Conservation (phyloP, 53 echinoderm and acorn worm species). For the Zoroaster sp. region DNA sequence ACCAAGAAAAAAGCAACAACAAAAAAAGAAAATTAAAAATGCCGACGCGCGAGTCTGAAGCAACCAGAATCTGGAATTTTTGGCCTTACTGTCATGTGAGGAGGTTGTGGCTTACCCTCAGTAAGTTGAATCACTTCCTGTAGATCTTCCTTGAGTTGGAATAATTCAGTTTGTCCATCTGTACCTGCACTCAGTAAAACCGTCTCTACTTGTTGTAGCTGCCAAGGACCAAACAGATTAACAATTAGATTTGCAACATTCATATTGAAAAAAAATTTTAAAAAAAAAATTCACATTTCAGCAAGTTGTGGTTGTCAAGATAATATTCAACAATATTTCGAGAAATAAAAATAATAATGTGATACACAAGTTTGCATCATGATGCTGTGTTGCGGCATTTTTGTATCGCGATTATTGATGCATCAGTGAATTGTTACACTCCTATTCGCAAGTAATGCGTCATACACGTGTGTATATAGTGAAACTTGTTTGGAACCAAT, state of each 20-base stretch:
- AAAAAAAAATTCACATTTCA: background rate
- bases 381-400: too few species aligned
- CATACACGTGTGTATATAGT: too few species aligned
- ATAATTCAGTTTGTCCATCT: constrained; percentile 76
- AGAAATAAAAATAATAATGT: background rate
- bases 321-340: background rate
- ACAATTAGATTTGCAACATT: background rate
- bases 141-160: constrained; percentile 76
- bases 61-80: too few species aligned
- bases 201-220: constrained; percentile 84
- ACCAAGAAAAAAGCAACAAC: too few species aligned
- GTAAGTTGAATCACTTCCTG: constrained; percentile 87
- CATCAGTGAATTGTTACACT: too few species aligned
- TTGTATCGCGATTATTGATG: too few species aligned
- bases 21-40: too few species aligned
- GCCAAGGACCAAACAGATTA: background rate
- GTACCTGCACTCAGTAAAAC: constrained; percentile 73
- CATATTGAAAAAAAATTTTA: background rate
- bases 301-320: background rate
- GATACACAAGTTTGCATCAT: background rate
- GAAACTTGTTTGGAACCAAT: too few species aligned
- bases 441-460: too few species aligned
- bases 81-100: too few species aligned
- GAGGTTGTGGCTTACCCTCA: constrained; percentile 90
- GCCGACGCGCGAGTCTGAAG: too few species aligned